A percentile compares a stretch with the other conserved stretches of the same genome.
Evolutionary conservation across 2,797 vertebrate species (phyloP).

Genomic region (Hafferia zeledoni): DNA sequence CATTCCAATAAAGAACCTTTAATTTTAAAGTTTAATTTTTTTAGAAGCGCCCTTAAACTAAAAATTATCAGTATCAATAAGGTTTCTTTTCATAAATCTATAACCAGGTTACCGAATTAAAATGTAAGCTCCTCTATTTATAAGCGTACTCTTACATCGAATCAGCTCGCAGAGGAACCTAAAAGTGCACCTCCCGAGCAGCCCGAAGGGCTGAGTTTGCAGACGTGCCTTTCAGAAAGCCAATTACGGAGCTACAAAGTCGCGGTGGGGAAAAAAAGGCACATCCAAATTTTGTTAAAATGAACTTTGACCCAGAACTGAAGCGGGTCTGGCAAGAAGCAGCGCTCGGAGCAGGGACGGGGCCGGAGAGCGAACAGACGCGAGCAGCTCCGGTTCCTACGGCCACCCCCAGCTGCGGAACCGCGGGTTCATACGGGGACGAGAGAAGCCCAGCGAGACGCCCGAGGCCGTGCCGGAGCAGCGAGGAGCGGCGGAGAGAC

Average conservation of each 20-base stretch:
- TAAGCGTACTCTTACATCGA: too few relatives aligned
- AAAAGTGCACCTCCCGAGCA: fast-evolving
- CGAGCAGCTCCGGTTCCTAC: background rate
- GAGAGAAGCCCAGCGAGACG: background rate
- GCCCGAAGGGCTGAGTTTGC: fast-evolving
- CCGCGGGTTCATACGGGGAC: background rate
- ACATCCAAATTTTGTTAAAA: fast-evolving
- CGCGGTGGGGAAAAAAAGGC: fast-evolving
- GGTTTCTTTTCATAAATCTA: too few relatives aligned
- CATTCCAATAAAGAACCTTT: too few relatives aligned
- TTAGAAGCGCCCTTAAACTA: too few relatives aligned
- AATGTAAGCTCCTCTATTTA: too few relatives aligned
- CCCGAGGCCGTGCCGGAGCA: background rate
- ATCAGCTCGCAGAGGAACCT: too few relatives aligned
- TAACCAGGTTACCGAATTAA: too few relatives aligned
- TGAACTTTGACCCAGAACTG: fast-evolving
- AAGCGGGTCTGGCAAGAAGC: fast-evolving
- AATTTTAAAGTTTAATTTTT: too few relatives aligned
- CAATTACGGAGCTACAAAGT: background rate
- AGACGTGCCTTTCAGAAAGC: background rate
- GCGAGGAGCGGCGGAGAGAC: background rate
- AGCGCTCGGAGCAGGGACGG: too few relatives aligned
- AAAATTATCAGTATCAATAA: too few relatives aligned
- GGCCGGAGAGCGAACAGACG: background rate
- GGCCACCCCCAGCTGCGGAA: fast-evolving